Conservation (phyloP, 2,888 invertebrate genomes). For the Machimus rusticus region DNA sequence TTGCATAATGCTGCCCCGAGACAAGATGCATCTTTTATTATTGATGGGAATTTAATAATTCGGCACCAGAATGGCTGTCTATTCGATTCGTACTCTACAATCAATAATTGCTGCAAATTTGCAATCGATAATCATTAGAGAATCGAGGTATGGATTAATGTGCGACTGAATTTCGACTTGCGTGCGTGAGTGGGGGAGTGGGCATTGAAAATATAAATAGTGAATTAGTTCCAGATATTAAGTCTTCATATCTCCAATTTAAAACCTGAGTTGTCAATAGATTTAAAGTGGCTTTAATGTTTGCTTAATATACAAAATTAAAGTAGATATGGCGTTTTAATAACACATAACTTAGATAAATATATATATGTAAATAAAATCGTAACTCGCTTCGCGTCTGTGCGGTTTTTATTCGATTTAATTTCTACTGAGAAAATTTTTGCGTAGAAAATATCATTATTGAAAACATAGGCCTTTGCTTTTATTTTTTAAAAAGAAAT, state of each 20-base stretch:
- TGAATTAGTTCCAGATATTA: neutral
- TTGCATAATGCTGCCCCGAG: neutral
- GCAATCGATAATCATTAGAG: neutral
- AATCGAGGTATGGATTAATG: neutral
- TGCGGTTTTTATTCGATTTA: too few species aligned
- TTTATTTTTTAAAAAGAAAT: too few species aligned
- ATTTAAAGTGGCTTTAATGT: neutral
- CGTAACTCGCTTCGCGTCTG: too few species aligned
- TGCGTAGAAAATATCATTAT: too few species aligned
- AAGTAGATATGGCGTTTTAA: too few species aligned
- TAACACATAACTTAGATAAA: too few species aligned
- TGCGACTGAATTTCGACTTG: neutral
- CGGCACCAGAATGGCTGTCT: neutral
- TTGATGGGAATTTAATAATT: conserved; percentile 35
- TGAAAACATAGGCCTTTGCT: too few species aligned
- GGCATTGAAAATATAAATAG: neutral
- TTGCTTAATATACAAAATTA: neutral
- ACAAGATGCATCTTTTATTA: conserved; percentile 35
- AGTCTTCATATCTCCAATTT: neutral
- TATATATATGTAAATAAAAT: too few species aligned
- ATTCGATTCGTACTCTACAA: neutral
- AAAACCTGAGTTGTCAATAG: neutral
- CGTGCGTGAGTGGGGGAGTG: neutral
- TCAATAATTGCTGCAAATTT: conserved; percentile 25
- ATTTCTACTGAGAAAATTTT: too few species aligned